These are phyloP conservation scores for Diglossa brunneiventris DNA, from an alignment of 2,113 vertebrate genomes.

Conservation along the genomic window DNA sequence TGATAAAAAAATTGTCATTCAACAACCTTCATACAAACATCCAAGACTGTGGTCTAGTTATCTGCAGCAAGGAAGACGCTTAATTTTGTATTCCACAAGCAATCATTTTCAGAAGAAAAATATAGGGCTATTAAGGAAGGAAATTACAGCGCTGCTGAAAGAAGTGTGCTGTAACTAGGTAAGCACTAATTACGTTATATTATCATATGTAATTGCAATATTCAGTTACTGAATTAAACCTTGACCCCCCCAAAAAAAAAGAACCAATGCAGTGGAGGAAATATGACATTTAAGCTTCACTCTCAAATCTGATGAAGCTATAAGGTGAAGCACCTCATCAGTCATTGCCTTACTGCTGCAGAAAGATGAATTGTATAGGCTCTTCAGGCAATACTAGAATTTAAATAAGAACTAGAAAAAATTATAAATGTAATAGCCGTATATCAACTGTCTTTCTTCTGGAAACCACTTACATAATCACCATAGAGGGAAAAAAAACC, in stretches of 20 bases:
- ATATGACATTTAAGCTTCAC: not conserved
- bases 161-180: not conserved
- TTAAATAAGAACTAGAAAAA: not conserved
- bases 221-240: not conserved
- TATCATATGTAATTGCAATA: not conserved
- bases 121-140: not conserved
- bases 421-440: not conserved
- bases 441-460: not conserved
- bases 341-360: not conserved
- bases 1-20: not conserved
- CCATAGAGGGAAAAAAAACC: not conserved
- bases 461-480: not conserved
- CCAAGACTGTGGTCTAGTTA: not conserved
- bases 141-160: slow-evolving; percentile 9
- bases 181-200: not conserved
- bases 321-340: not conserved
- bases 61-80: not conserved
- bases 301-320: not conserved
- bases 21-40: not conserved
- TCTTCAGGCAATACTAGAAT: not conserved
- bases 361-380: not conserved
- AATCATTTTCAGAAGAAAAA: slow-evolving; percentile 3
- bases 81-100: not conserved
- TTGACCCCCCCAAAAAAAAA: not conserved
- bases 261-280: not conserved